phyloP scores from a whole-genome alignment of 2,888 invertebrate species.

The Vannuccia rotundouncinata region DNA sequence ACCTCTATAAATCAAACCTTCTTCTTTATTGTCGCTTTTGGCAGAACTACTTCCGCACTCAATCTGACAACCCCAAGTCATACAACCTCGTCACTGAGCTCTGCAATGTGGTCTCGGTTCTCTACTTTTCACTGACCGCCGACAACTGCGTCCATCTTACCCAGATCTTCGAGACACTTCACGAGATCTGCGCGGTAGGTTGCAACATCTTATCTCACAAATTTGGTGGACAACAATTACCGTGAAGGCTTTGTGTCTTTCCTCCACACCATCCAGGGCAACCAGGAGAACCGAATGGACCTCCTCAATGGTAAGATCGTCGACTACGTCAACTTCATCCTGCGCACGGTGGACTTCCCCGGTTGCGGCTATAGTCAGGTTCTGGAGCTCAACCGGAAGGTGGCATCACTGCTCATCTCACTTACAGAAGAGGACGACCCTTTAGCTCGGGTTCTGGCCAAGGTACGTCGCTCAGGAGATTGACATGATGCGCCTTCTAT shows the following conservation, averaged over 20 bases:
- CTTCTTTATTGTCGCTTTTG: not conserved
- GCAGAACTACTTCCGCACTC: conserved; percentile 42
- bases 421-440: conserved; percentile 41
- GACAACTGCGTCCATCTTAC: conserved; percentile 37
- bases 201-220: not conserved
- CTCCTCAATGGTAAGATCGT: conserved; percentile 41
- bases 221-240: not conserved
- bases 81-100: conserved; percentile 41
- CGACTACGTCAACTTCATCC: conserved; percentile 41
- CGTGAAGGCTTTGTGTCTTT: not conserved
- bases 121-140: conserved; percentile 39
- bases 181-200: conserved; percentile 36
- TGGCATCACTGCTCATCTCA: conserved; percentile 36
- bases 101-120: conserved; percentile 35
- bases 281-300: conserved; percentile 40
- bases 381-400: conserved; percentile 34
- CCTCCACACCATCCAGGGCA: conserved; percentile 36
- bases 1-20: not conserved
- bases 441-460: conserved; percentile 3
- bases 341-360: conserved; percentile 37
- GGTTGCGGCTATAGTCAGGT: conserved; percentile 38
- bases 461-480: not conserved
- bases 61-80: conserved; percentile 41
- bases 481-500: not conserved
- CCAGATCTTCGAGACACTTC: conserved; percentile 41